These are phyloP conservation scores for Drusus annulatus DNA, from an alignment of 1,140 invertebrate species.

Conservation along the genomic window DNA sequence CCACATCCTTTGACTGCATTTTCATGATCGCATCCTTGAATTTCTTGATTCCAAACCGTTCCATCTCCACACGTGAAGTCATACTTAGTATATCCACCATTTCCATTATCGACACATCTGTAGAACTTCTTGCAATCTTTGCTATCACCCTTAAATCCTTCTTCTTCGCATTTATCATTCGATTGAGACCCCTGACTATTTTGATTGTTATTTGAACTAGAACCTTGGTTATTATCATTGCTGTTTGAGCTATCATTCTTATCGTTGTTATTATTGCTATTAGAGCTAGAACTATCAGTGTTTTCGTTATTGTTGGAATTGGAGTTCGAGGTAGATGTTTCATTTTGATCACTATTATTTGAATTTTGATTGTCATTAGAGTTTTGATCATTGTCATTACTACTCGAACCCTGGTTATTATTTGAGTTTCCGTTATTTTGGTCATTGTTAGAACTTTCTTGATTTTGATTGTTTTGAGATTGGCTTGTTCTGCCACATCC, in stretches of 20 bases:
- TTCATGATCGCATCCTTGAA: constrained; percentile 79
- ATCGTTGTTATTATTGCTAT: constrained; percentile 66
- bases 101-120: constrained; percentile 79
- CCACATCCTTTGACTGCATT: constrained; percentile 67
- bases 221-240: neutral
- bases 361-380: constrained; percentile 41
- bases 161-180: constrained; percentile 61
- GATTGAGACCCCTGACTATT: constrained; percentile 33
- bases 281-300: constrained; percentile 77
- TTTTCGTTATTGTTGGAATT: constrained; percentile 63
- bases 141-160: constrained; percentile 79
- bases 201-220: constrained; percentile 35
- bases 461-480: constrained; percentile 14
- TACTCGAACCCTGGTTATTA: constrained; percentile 23
- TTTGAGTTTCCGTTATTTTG: constrained; percentile 35
- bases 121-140: constrained; percentile 84
- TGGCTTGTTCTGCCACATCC: constrained; percentile 38
- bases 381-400: neutral
- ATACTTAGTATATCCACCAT: constrained; percentile 74
- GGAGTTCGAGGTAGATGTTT: constrained; percentile 59
- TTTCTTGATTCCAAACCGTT: constrained; percentile 81
- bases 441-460: constrained; percentile 12
- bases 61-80: constrained; percentile 81
- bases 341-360: constrained; percentile 39
- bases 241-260: neutral